Base-by-base conservation (phyloP, 35 echinoderm and acorn worm species). In the Ptychodera flava region DNA sequence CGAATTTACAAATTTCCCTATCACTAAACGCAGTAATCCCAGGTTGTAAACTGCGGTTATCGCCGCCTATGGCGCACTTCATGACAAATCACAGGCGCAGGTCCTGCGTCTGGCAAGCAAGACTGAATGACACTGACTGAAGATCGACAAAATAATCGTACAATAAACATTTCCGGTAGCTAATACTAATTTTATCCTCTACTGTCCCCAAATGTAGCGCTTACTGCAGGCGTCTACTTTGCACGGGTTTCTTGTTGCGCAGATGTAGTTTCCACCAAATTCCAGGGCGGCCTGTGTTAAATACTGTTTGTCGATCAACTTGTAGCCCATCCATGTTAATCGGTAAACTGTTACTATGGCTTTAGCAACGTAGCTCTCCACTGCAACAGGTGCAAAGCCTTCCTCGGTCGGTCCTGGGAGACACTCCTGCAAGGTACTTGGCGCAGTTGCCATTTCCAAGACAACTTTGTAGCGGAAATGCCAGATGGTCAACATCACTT, bases 251-350 rank as follows among this genome's bases (percentile, higher is more conserved):
- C 22, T 64, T 12, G 45, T 64, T 6, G 45, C 6, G 22, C 95
- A 97, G 15, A 97, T 76, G 31, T 91, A 93, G 10, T 77, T 52
- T 22, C 89, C 86, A 16, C 95, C 95, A 81, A 97, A 97, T 80
- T 97, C 95, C 16, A 93, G 64, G 6, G 89, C 95, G 32, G 87
- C 89, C 0, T 79, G 34, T 6, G 52, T 0, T 53, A 97, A 89
- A 1, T 45, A 32, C 28, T 78, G 32, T 28, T 86, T 36, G 31
- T 93, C 91, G 36, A 97, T 38, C 0, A 91, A 32, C 0, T 80
- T 0, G 29, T 90, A 84, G 31, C 91, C 83, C 28, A 34, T 35
- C 28, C 53, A 34, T 22, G 30, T 29, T 31, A 80, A 85, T 35
- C 90, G 33, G 28, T 88, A 86, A 1, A 97, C 64, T 15, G 84